Evolutionary conservation across 1,140 invertebrate species (phyloP).

Genomic region (Temnothorax curvispinosus): DNA sequence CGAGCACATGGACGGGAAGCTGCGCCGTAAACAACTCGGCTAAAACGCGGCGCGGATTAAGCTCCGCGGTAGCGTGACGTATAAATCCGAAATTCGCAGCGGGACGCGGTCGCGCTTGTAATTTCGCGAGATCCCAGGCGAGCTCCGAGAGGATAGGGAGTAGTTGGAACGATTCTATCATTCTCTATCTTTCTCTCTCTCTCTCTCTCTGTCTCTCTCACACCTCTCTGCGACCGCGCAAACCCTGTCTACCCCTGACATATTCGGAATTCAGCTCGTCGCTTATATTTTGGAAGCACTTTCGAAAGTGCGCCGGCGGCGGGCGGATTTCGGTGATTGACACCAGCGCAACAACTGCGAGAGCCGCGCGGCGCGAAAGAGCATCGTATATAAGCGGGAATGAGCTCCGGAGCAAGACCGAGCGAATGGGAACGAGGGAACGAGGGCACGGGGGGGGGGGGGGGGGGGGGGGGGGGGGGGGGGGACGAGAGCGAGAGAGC

Average conservation of each 20-base stretch:
- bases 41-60: slow-evolving; percentile 56
- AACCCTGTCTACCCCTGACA: slow-evolving; percentile 7
- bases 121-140: slow-evolving; percentile 54
- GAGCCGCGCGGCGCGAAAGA: slow-evolving; percentile 28
- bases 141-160: slow-evolving; percentile 32
- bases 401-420: slow-evolving; percentile 19
- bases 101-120: slow-evolving; percentile 53
- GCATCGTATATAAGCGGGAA: slow-evolving; percentile 27
- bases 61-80: slow-evolving; percentile 55
- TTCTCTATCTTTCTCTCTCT: slow-evolving; percentile 20
- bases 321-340: slow-evolving; percentile 54
- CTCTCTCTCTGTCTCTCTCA: slow-evolving; percentile 22
- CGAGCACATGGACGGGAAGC: neutral
- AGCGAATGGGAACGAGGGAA: neutral
- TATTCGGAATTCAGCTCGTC: slow-evolving; percentile 46
- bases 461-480: neutral
- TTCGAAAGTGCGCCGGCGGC: slow-evolving; percentile 48
- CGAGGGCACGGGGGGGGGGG: neutral
- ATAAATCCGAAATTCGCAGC: slow-evolving; percentile 60
- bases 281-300: slow-evolving; percentile 59
- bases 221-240: neutral
- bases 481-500: no score
- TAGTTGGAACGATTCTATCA: slow-evolving; percentile 13
- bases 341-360: slow-evolving; percentile 53
- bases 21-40: slow-evolving; percentile 45